Evolutionary conservation across 2,113 vertebrate species (phyloP).

Genomic region (Gnathochromis pfefferi): DNA sequence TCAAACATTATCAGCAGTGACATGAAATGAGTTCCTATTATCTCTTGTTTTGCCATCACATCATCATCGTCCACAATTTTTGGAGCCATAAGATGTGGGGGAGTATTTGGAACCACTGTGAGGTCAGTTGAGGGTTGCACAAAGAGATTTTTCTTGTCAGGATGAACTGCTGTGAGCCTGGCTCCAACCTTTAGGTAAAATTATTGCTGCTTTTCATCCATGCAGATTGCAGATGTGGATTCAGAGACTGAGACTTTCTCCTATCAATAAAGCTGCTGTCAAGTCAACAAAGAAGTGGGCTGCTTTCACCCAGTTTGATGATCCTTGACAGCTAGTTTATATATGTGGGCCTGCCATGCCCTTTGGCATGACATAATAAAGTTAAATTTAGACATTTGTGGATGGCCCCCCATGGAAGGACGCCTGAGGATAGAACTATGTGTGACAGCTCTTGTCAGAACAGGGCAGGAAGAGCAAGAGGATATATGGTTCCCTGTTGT

Average conservation of each 20-base stretch:
- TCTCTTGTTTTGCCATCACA: slow-evolving; percentile 18
- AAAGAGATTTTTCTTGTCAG: slow-evolving; percentile 12
- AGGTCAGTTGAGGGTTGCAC: slow-evolving; percentile 32
- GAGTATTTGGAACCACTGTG: slow-evolving; percentile 26
- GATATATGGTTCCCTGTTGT: slow-evolving; percentile 24
- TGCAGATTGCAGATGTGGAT: background rate
- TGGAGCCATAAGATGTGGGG: background rate
- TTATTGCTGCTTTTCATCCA: background rate
- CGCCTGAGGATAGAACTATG: slow-evolving; percentile 43
- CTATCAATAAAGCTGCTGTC: background rate
- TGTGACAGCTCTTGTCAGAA: slow-evolving; percentile 22
- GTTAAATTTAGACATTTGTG: slow-evolving; percentile 44
- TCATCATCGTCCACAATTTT: background rate
- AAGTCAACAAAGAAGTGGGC: background rate
- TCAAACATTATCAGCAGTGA: background rate
- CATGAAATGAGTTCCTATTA: slow-evolving; percentile 12
- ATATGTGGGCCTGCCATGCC: slow-evolving; percentile 13
- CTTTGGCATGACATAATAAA: slow-evolving; percentile 51
- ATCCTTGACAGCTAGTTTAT: slow-evolving; percentile 34
- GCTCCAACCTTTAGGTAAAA: background rate
- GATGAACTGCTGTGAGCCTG: background rate
- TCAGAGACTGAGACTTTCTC: background rate
- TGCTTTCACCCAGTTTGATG: slow-evolving; percentile 31
- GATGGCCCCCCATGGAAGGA: slow-evolving; percentile 57
- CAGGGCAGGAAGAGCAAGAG: background rate